These are phyloP conservation scores for Panagrolaimus sp. DNA, from an alignment of 1,140 invertebrate species.

Conservation along the genomic window DNA sequence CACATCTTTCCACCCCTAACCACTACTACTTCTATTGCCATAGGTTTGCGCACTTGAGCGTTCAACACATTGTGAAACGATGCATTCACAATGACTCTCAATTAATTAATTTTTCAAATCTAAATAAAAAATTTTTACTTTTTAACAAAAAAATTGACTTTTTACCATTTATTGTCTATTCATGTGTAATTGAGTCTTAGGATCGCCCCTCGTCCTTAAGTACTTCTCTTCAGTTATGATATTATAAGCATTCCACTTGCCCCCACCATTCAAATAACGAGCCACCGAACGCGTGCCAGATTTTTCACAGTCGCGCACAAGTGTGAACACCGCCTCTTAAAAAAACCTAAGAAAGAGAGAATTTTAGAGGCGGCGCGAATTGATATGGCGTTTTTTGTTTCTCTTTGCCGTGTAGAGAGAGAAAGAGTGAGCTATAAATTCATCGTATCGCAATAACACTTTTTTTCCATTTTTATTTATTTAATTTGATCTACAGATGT, in stretches of 20 bases:
- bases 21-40: conserved; percentile 1
- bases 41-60: background rate
- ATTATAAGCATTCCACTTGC: background rate
- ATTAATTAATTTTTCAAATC: conserved; percentile 18
- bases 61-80: background rate
- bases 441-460: too few species aligned
- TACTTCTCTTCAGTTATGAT: conserved; percentile 3
- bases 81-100: conserved; percentile 17
- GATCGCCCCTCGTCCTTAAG: background rate
- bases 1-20: background rate
- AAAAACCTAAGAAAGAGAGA: background rate
- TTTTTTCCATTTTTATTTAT: too few species aligned
- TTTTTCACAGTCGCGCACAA: conserved; percentile 2
- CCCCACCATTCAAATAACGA: background rate
- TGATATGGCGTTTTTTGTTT: background rate
- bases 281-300: background rate
- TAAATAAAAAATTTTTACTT: background rate
- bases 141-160: background rate
- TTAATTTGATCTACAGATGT: background rate
- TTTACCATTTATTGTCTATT: background rate
- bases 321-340: conserved; percentile 1
- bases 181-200: conserved; percentile 12
- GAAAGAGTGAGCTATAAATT: too few species aligned
- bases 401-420: too few species aligned
- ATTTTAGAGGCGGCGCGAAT: background rate